Conservation (phyloP, 2,113 vertebrate species). For the Ondatra zibethicus region DNA sequence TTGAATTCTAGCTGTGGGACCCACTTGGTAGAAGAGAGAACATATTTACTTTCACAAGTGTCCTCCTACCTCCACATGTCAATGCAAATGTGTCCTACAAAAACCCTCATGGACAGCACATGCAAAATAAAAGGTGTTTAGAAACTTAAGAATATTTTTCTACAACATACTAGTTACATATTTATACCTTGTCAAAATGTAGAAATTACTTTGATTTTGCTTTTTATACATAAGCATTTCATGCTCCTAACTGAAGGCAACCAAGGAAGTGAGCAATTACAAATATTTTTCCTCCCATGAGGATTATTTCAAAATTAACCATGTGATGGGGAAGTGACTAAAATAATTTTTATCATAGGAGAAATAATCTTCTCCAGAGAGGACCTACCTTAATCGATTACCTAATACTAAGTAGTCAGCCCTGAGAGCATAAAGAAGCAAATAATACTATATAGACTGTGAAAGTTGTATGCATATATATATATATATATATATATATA, state of each 20-base stretch:
- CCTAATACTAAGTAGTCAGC: neutral
- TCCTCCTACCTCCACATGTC: too few species aligned
- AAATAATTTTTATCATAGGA: neutral
- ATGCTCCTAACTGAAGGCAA: neutral
- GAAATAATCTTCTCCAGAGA: neutral
- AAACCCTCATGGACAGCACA: neutral
- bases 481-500: neutral
- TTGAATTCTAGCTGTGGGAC: too few species aligned
- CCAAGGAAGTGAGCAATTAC: slow-evolving; percentile 6
- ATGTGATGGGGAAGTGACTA: neutral
- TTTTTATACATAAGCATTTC: neutral
- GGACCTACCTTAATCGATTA: neutral
- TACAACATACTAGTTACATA: neutral
- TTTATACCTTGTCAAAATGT: neutral
- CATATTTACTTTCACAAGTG: neutral
- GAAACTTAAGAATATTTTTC: neutral
- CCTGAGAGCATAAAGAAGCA: neutral
- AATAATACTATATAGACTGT: neutral
- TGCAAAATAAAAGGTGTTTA: neutral
- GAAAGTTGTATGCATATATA: neutral
- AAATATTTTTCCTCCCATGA: neutral
- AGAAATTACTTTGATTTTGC: neutral
- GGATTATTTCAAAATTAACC: slow-evolving; percentile 9
- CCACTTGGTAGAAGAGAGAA: neutral
- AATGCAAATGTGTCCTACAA: neutral